These are phyloP conservation scores for Rhogogaster chlorosoma DNA, from an alignment of 2,888 invertebrate genomes.

Conservation along the genomic window DNA sequence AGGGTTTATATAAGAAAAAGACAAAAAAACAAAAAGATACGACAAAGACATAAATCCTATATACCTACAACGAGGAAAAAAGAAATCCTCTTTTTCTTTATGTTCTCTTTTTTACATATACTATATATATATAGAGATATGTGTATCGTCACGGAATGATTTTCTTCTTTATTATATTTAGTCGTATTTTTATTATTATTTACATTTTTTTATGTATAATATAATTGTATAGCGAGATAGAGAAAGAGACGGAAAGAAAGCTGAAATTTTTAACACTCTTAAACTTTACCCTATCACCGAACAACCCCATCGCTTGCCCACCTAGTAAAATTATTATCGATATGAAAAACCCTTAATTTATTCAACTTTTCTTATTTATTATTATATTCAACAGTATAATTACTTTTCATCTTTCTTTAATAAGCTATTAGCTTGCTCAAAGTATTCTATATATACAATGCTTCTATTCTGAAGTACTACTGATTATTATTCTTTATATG, in stretches of 20 bases:
- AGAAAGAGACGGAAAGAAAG: neutral
- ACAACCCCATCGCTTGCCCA: neutral
- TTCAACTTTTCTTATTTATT: neutral
- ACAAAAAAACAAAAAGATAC: neutral
- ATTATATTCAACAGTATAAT: neutral
- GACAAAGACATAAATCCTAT: neutral
- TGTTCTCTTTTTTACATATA: neutral
- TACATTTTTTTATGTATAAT: neutral
- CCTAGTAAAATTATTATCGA: neutral
- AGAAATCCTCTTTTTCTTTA: neutral
- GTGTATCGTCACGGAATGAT: neutral
- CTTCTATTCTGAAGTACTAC: neutral
- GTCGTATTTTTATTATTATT: conserved; percentile 11
- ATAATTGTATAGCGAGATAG: neutral
- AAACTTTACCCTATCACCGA: neutral
- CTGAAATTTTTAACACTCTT: neutral
- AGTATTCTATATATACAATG: neutral
- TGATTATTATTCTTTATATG: neutral
- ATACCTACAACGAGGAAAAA: too few relatives aligned
- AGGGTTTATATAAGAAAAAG: neutral
- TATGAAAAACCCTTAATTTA: neutral
- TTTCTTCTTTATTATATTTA: neutral
- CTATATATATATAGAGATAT: neutral
- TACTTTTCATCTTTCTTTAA: neutral
- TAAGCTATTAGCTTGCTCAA: neutral